Conservation (phyloP, 2,888 invertebrate genomes). For the Tinea pellionella region DNA sequence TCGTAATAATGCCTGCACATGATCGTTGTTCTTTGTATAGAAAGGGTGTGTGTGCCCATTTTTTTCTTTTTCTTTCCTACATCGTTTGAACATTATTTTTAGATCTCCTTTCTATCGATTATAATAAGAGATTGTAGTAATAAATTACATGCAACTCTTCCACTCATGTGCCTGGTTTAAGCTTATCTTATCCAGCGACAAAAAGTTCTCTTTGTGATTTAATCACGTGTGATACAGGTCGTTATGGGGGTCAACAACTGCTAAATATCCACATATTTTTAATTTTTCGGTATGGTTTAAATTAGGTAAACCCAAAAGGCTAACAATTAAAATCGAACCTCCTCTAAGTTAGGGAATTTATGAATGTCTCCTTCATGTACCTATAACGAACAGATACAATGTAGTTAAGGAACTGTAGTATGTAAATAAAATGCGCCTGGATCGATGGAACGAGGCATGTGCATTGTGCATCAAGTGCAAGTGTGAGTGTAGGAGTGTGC, state of each 20-base stretch:
- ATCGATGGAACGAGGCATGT: constrained; percentile 19
- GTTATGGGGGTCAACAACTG: constrained; percentile 66
- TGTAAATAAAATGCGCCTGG: neutral
- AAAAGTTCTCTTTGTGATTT: constrained; percentile 38
- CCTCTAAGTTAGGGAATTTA: neutral
- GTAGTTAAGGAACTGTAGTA: neutral
- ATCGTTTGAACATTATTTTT: neutral
- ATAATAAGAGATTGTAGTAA: neutral
- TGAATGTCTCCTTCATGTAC: neutral
- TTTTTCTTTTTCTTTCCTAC: constrained; percentile 16
- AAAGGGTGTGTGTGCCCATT: constrained; percentile 39
- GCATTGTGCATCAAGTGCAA: constrained; percentile 28
- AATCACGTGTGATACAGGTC: constrained; percentile 62
- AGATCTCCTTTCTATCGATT: neutral
- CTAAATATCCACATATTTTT: constrained; percentile 33
- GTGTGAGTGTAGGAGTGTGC: constrained; percentile 14
- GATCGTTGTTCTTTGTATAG: constrained; percentile 2
- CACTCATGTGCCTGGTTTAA: neutral
- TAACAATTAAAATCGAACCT: neutral
- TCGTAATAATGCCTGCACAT: neutral
- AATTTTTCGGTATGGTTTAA: constrained; percentile 3
- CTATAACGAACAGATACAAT: neutral
- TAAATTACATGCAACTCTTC: neutral
- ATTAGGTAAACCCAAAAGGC: neutral
- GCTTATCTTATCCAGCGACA: constrained; percentile 10